phyloP scores from a whole-genome alignment of 2,888 invertebrate species.

The Apantesis nais region DNA sequence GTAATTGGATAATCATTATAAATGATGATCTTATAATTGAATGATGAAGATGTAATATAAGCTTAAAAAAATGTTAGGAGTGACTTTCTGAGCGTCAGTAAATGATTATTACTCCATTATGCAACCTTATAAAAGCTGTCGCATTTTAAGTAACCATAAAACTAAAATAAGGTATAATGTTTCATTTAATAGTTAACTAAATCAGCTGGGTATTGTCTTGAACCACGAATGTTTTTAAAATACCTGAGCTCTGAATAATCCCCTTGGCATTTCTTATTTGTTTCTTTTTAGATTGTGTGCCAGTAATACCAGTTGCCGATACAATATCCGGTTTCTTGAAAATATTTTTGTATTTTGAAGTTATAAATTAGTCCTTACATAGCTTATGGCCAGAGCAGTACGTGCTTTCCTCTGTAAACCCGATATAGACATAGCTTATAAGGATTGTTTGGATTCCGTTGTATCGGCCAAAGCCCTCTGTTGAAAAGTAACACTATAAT shows the following conservation, averaged over 20 bases:
- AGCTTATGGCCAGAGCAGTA: slow-evolving; percentile 62
- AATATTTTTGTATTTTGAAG: slow-evolving; percentile 19
- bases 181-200: background rate
- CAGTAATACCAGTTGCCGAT: slow-evolving; percentile 1
- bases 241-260: background rate
- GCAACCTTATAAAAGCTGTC: slow-evolving; percentile 3
- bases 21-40: background rate
- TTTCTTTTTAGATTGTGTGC: background rate
- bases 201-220: background rate
- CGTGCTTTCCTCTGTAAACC: slow-evolving; percentile 75
- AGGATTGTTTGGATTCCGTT: slow-evolving; percentile 65
- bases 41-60: background rate
- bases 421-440: slow-evolving; percentile 49
- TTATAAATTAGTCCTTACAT: slow-evolving; percentile 43
- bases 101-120: slow-evolving; percentile 12
- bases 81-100: background rate
- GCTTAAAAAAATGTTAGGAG: background rate
- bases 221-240: background rate
- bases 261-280: background rate
- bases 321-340: slow-evolving; percentile 6
- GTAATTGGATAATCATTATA: background rate
- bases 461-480: slow-evolving; percentile 50
- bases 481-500: slow-evolving; percentile 38
- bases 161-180: background rate
- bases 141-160: slow-evolving; percentile 2